Base-by-base conservation (phyloP, 2,888 invertebrate genomes). In the Mimachlamys varia region DNA sequence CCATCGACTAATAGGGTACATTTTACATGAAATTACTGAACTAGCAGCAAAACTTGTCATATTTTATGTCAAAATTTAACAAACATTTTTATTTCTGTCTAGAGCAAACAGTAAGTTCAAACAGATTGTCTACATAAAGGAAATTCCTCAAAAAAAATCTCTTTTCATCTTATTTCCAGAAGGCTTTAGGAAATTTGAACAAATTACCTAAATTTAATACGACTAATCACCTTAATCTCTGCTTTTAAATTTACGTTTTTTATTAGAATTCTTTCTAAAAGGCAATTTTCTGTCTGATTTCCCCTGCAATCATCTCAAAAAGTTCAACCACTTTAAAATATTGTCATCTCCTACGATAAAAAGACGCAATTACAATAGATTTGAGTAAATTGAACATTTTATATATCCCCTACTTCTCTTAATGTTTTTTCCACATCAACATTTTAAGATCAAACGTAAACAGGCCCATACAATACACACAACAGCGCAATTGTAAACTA, bases 401-500 rank as follows among this genome's bases (percentile, higher is more conserved):
- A 27, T 33, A 76, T 33, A 76, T 2, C 76, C 33, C 33, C 0
- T 76, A 76, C 76, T 76, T 76, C 22, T n/a, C 53, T 53, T 12
- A 27, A 62, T 62, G n/a, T 12, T 10, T n/a, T n/a, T 76, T 76
- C 12, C 76, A 76, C 76, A 76, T 76, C 76, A 76, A 76, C 76
- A 76, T 76, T 76, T 76, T 27, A 27, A 76, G 33, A 33, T 76
- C 33, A 76, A 76, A 76, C 7, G 33, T 22, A 76, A 10, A 33
- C 33, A 15, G 27, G 12, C 76, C 33, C 33, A 17, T 76, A 76
- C 33, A 76, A 76, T 76, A 76, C 22, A 62, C 76, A 76, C 76
- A 76, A 76, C 76, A 76, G 33, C 10, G 62, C 76, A 76, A 76
- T 76, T 76, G 76, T 76, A 76, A 76, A 33, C 76, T 76, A 33